phyloP scores from a whole-genome alignment of 2,113 vertebrate genomes.

The Cheirogaleus medius region DNA sequence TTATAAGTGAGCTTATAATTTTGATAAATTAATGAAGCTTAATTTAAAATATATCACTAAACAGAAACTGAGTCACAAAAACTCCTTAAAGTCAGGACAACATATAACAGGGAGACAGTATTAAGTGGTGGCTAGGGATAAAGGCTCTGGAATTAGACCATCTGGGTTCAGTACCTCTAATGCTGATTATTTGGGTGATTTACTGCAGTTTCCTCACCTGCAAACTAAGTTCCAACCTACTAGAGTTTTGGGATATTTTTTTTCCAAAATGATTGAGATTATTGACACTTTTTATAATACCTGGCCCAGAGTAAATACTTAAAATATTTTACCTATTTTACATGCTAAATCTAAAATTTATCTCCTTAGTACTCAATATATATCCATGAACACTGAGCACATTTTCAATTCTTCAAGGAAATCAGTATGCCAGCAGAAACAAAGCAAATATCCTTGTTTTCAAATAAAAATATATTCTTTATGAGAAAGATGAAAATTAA shows the following conservation, averaged over 20 bases:
- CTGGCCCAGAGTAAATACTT: neutral
- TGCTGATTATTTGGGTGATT: neutral
- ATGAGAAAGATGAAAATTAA: neutral
- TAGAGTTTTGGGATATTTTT: neutral
- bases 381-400: neutral
- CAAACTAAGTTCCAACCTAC: neutral
- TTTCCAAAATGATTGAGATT: neutral
- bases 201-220: neutral
- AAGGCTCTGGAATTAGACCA: neutral
- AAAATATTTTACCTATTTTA: neutral
- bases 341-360: neutral
- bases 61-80: neutral
- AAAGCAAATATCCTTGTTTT: neutral
- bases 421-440: neutral
- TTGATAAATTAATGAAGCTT: neutral
- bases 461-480: neutral
- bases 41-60: neutral
- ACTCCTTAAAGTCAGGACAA: neutral
- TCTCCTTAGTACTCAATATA: neutral
- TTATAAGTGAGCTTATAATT: neutral
- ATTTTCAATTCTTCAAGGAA: slow-evolving; percentile 1
- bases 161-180: neutral
- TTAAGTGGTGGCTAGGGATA: neutral
- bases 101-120: neutral
- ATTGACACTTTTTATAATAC: neutral